Evolutionary conservation across 2,797 vertebrate genomes (phyloP).

Genomic region (Muraenolepis orangiensis): DNA sequence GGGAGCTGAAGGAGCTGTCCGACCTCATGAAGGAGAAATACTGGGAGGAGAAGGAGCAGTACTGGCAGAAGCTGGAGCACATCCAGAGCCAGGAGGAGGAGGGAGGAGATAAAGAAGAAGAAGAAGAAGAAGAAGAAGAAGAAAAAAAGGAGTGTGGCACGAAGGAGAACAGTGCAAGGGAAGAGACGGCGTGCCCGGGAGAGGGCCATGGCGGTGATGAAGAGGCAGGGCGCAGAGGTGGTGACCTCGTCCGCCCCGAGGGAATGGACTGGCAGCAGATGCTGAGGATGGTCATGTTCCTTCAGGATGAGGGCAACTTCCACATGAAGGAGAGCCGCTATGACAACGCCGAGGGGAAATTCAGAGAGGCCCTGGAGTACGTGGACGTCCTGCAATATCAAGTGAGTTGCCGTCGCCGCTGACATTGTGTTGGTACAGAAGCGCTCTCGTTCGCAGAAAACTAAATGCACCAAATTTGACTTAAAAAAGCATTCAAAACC

Average conservation of each 20-base stretch:
- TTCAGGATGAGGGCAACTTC: constrained; percentile 75
- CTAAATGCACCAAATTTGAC: no score
- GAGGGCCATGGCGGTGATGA: constrained; percentile 2
- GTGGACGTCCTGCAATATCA: constrained; percentile 67
- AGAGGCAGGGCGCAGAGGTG: neutral
- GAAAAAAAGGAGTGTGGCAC: neutral
- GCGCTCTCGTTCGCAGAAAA: neutral
- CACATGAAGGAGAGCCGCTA: constrained; percentile 64
- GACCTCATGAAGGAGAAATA: constrained; percentile 81
- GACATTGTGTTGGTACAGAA: neutral
- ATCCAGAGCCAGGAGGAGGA: constrained; percentile 25
- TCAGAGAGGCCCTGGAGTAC: constrained; percentile 70
- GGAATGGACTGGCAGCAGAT: constrained; percentile 77
- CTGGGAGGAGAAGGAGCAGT: constrained; percentile 79
- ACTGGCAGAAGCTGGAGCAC: constrained; percentile 76
- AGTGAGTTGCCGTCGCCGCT: constrained; percentile 44
- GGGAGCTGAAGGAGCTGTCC: constrained; percentile 78
- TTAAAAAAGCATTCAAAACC: neutral
- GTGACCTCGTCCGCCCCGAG: constrained; percentile 24
- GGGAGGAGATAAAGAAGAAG: neutral
- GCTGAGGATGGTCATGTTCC: constrained; percentile 71
- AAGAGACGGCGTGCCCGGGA: neutral
- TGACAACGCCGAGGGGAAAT: constrained; percentile 67
- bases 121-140: constrained; percentile 13
- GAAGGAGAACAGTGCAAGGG: neutral